Conservation (phyloP, 2,888 invertebrate species). For the Cheilosia vernalis region DNA sequence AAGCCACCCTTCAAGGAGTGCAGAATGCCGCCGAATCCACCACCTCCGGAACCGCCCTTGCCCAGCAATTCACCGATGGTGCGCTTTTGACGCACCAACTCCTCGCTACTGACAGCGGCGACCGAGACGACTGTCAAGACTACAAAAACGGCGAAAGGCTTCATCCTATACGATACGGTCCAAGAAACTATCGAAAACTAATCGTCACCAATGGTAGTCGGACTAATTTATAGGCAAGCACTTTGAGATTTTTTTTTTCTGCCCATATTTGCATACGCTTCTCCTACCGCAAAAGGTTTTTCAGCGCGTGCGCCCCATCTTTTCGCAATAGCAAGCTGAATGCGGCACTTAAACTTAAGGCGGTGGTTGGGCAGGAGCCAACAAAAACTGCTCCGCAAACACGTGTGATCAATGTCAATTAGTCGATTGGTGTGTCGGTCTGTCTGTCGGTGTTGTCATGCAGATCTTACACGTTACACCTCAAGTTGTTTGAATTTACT, state of each 20-base stretch:
- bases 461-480: constrained; percentile 50
- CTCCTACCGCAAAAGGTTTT: constrained; percentile 10
- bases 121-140: constrained; percentile 46
- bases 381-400: constrained; percentile 35
- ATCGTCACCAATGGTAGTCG: constrained; percentile 67
- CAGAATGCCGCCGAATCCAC: constrained; percentile 27
- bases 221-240: constrained; percentile 78
- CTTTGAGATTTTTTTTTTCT: background rate
- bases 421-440: background rate
- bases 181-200: constrained; percentile 78
- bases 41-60: constrained; percentile 27
- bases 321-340: constrained; percentile 25
- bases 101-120: constrained; percentile 36
- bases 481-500: constrained; percentile 41
- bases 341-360: constrained; percentile 11
- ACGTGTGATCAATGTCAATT: constrained; percentile 34
- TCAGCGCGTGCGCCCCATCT: constrained; percentile 38
- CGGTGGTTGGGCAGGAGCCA: constrained; percentile 39
- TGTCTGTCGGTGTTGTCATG: constrained; percentile 37
- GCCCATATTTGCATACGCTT: constrained; percentile 28
- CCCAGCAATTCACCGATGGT: constrained; percentile 34
- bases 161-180: constrained; percentile 60
- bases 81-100: constrained; percentile 47
- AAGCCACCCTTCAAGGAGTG: constrained; percentile 30
- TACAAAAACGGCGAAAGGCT: constrained; percentile 41